Base-by-base conservation (phyloP, 2,888 invertebrate species). In the Brenthis daphne region DNA sequence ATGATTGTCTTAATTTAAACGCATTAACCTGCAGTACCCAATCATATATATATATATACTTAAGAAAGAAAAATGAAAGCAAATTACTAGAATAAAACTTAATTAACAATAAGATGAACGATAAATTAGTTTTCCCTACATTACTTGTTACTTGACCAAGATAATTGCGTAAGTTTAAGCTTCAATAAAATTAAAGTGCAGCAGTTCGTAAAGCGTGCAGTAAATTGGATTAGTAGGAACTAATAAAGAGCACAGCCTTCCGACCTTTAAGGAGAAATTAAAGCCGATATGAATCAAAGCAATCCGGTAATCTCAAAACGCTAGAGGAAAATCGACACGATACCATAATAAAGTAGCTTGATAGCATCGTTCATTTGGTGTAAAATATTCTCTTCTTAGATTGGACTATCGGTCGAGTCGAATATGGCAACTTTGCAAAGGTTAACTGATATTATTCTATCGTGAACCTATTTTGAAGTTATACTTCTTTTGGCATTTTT, bases 251-350 rank as follows among this genome's bases (percentile, higher is more conserved):
- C 16, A 55, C 43, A 61, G 43, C 61, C 68, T 68, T 66, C 14
- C 57, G 65, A 72, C 69, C 72, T 70, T 43, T 65, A 57, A 64
- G 43, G 61, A 54, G 67, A 67, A 72, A 72, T 70, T 65, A 70
- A 70, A 57, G 37, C 65, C n/a, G 67, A 69, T 70, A 61, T 61
- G 20, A 54, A 72, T 72, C 64, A 55, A 43, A 68, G 68, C 64
- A 63, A 57, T 70, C 57, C 55, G 57, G 61, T 67, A 65, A 69
- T 72, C 72, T 65, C 48, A 57, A 61, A 67, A 57, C 47, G 56
- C 61, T 66, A 29, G 67, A 50, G 57, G 64, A 64, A 67, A 71
- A 72, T 64, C 69, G 61, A 50, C 72, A 72, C 72, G 70, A 65
- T 67, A 67, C 64, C n/a, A 64, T 67, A 67, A 67, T 69, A 72